A percentile compares a stretch with the other conserved stretches of the same genome.
Evolutionary conservation across 2,797 vertebrate genomes (phyloP).

Genomic region (Typhlichthys subterraneus): DNA sequence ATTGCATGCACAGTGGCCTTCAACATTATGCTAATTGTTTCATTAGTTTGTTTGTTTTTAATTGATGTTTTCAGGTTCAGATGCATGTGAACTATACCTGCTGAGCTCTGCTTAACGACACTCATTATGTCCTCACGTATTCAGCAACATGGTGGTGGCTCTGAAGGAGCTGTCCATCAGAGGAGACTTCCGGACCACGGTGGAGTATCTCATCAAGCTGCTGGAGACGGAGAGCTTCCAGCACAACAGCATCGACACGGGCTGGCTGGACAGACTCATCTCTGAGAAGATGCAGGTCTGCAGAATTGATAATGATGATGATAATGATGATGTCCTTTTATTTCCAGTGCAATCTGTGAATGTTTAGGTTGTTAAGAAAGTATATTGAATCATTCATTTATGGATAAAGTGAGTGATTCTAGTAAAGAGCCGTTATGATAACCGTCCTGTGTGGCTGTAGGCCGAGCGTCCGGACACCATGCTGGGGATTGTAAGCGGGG

Average conservation of each 20-base stretch:
- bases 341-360: too few species aligned
- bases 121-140: slow-evolving; percentile 20
- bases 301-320: not conserved
- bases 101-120: not conserved
- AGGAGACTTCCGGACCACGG: slow-evolving; percentile 97
- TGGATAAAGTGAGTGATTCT: too few species aligned
- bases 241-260: slow-evolving; percentile 94
- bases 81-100: not conserved
- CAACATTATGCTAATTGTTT: not conserved
- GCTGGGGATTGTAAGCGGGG: slow-evolving; percentile 94
- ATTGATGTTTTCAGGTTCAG: not conserved
- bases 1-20: too few species aligned
- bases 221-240: slow-evolving; percentile 98
- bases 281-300: slow-evolving; percentile 97
- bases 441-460: slow-evolving; percentile 59
- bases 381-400: too few species aligned
- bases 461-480: slow-evolving; percentile 96
- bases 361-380: too few species aligned
- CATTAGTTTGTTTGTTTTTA: not conserved
- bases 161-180: slow-evolving; percentile 96
- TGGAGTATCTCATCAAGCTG: slow-evolving; percentile 96
- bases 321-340: not conserved
- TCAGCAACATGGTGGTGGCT: slow-evolving; percentile 97
- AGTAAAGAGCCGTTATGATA: not conserved
- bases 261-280: slow-evolving; percentile 96